Evolutionary conservation across 2,113 vertebrate species (phyloP).

Genomic region (Austrofundulus limnaeus): DNA sequence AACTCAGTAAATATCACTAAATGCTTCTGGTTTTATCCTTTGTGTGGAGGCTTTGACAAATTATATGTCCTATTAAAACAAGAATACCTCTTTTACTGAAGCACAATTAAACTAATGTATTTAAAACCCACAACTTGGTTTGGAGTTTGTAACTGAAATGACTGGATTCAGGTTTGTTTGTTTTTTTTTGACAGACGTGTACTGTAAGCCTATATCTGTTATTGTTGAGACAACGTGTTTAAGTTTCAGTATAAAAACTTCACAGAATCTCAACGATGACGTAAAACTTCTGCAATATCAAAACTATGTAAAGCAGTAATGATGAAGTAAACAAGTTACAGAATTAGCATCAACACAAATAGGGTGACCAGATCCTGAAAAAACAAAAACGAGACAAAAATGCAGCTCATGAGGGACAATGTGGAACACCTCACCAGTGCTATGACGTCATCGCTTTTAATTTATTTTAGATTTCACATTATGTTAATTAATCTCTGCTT

Average conservation of each 20-base stretch:
- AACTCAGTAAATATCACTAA: background rate
- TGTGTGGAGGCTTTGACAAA: background rate
- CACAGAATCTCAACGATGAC: no score
- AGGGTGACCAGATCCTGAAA: no score
- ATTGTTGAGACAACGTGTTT: no score
- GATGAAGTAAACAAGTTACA: background rate
- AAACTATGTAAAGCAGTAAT: background rate
- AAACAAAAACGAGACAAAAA: no score
- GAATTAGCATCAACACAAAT: background rate
- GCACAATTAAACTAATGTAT: constrained; percentile 18
- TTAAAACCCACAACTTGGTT: background rate
- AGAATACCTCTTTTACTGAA: constrained; percentile 5
- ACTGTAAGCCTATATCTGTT: background rate
- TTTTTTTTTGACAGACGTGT: background rate
- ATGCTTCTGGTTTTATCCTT: background rate
- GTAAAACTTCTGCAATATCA: no score
- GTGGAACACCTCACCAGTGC: no score
- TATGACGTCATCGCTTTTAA: no score
- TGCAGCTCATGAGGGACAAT: no score
- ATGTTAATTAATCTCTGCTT: no score
- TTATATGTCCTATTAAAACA: background rate
- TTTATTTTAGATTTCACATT: no score
- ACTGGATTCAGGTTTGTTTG: no score
- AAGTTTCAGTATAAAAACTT: no score
- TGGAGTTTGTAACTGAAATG: constrained; percentile 4